These are phyloP conservation scores for Plebejus argus DNA, from an alignment of 2,888 invertebrate species.

Conservation along the genomic window DNA sequence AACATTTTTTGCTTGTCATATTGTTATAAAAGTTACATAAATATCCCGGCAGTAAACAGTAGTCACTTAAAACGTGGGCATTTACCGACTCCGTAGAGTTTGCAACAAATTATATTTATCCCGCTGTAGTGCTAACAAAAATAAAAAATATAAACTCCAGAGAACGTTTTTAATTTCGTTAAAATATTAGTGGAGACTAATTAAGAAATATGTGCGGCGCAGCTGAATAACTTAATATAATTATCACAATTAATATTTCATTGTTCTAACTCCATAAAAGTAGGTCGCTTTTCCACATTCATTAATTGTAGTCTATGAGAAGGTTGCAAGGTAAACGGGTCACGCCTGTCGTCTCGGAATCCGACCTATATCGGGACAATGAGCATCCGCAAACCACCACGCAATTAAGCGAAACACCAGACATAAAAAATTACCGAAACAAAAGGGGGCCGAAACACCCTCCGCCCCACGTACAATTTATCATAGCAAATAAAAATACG, in stretches of 20 bases:
- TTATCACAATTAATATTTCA: conserved; percentile 45
- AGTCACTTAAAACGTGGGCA: background rate
- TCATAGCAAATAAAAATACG: conserved; percentile 80
- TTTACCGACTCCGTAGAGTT: background rate
- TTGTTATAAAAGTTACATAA: conserved; percentile 12
- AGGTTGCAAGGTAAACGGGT: conserved; percentile 63
- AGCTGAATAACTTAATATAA: conserved; percentile 38
- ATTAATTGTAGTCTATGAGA: conserved; percentile 47
- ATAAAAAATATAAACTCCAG: background rate
- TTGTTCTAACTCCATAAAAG: conserved; percentile 46
- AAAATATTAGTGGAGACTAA: conserved; percentile 13
- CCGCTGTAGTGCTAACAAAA: conserved; percentile 20
- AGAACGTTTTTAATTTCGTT: conserved; percentile 8
- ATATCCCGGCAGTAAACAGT: background rate
- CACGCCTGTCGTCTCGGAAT: conserved; percentile 58
- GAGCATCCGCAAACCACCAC: conserved; percentile 69
- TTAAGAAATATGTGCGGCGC: conserved; percentile 28
- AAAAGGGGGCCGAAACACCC: conserved; percentile 65
- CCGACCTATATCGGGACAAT: conserved; percentile 76
- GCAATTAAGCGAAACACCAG: conserved; percentile 78
- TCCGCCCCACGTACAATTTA: conserved; percentile 75
- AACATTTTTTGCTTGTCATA: background rate
- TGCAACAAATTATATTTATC: conserved; percentile 16
- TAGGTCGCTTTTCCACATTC: conserved; percentile 49
- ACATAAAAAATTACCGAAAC: conserved; percentile 80